Percentiles rank a stretch among this genome's conserved stretches.
Evolutionary conservation across 2,797 vertebrate genomes (phyloP).

Genomic region (Sphenodon punctatus): DNA sequence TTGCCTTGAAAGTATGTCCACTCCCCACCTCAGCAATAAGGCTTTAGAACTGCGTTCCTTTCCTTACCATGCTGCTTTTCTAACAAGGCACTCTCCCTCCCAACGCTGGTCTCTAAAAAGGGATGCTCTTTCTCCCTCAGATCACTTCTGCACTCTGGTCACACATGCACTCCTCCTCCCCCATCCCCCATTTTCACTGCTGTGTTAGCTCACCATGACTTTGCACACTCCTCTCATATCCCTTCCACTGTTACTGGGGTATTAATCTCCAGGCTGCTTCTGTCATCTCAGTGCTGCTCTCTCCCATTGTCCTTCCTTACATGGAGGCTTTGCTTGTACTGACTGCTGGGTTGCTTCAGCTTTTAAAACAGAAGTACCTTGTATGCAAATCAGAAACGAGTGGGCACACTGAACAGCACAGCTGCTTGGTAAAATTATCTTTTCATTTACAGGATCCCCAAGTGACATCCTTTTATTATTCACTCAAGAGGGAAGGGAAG

Average conservation of each 20-base stretch:
- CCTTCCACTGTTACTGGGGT: not conserved
- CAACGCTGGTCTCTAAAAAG: not conserved
- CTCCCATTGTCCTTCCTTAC: not conserved
- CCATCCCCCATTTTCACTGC: fast-evolving
- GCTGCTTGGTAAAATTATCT: not conserved
- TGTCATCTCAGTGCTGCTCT: fast-evolving
- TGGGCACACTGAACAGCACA: not conserved
- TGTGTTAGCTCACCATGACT: not conserved
- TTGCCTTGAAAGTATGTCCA: not conserved
- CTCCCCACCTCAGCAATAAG: slow-evolving; percentile 33
- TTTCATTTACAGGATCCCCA: slow-evolving; percentile 1
- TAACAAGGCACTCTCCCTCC: not conserved
- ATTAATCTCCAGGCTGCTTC: not conserved
- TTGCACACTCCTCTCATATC: not conserved
- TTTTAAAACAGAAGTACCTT: not conserved
- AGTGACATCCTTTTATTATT: slow-evolving; percentile 29
- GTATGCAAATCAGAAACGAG: not conserved
- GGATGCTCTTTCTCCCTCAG: not conserved
- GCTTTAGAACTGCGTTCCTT: not conserved
- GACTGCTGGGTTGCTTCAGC: not conserved
- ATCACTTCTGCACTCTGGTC: fast-evolving
- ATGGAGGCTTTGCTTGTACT: not conserved
- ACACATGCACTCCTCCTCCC: no score
- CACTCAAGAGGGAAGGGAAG: slow-evolving; percentile 15
- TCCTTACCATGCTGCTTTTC: not conserved